phyloP scores from a whole-genome alignment of 1,140 invertebrate species.

The Lineus longissimus region DNA sequence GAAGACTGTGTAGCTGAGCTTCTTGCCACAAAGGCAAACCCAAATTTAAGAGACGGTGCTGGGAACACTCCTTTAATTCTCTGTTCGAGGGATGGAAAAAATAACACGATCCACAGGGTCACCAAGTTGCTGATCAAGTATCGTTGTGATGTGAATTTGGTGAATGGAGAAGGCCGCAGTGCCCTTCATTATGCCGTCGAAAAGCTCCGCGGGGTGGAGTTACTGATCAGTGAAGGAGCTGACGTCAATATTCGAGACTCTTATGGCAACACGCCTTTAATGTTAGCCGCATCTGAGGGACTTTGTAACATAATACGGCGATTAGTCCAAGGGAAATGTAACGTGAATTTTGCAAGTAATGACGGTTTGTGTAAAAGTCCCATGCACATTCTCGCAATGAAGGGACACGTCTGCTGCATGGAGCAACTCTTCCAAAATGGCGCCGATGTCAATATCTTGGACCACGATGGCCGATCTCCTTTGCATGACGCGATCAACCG shows the following conservation, averaged over 20 bases:
- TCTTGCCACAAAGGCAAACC: conserved; percentile 27
- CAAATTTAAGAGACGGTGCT: conserved; percentile 27
- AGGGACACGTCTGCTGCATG: conserved; percentile 40
- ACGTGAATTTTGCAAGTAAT: conserved; percentile 34
- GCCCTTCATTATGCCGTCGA: conserved; percentile 41
- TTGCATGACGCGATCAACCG: conserved; percentile 40
- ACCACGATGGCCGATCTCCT: conserved; percentile 26
- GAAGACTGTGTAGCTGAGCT: conserved; percentile 32
- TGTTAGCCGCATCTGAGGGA: conserved; percentile 45
- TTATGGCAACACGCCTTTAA: conserved; percentile 37
- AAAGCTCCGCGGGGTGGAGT: conserved; percentile 31
- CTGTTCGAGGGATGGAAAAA: conserved; percentile 23
- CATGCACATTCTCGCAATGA: conserved; percentile 41
- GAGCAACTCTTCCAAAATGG: conserved; percentile 30
- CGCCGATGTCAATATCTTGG: conserved; percentile 33
- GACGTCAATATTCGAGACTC: conserved; percentile 36
- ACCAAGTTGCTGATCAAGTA: conserved; percentile 25
- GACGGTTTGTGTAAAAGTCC: conserved; percentile 26
- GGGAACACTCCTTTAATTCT: conserved; percentile 41
- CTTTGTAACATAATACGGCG: conserved; percentile 32
- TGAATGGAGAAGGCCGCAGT: conserved; percentile 31
- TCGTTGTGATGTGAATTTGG: conserved; percentile 28
- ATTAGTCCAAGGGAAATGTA: conserved; percentile 28
- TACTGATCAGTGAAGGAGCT: conserved; percentile 33
- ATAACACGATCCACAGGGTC: conserved; percentile 22